These are phyloP conservation scores for Syrphus vitripennis DNA, from an alignment of 2,888 invertebrate species.

Conservation along the genomic window DNA sequence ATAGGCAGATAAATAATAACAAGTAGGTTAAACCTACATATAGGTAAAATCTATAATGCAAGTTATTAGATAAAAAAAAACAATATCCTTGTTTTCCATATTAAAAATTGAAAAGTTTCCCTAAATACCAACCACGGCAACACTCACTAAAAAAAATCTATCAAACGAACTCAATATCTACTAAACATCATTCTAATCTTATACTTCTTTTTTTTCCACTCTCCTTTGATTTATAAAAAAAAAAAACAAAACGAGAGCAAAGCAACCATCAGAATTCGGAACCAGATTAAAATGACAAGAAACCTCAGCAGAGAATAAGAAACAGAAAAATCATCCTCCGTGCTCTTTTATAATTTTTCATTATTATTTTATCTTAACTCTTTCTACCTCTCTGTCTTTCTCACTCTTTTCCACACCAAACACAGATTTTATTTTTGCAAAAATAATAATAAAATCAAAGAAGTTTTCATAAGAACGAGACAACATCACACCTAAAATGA, in stretches of 20 bases:
- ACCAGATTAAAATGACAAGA: conserved; percentile 46
- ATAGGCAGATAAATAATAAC: no score
- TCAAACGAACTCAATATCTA: not conserved
- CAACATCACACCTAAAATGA: conserved; percentile 39
- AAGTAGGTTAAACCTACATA: no score
- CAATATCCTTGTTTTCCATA: no score
- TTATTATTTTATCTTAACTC: not conserved
- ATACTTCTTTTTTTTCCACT: not conserved
- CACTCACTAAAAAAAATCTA: not conserved
- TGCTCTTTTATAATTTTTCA: conserved; percentile 44
- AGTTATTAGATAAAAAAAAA: no score
- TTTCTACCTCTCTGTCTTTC: not conserved
- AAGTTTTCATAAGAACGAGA: conserved; percentile 35
- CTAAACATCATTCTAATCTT: not conserved
- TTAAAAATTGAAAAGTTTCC: no score
- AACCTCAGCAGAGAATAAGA: conserved; percentile 1
- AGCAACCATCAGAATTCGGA: not conserved
- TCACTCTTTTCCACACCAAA: conserved; percentile 5
- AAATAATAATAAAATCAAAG: not conserved
- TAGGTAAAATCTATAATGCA: no score
- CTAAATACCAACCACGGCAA: not conserved
- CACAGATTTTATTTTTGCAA: not conserved
- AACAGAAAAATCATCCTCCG: conserved; percentile 20
- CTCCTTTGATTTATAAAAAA: not conserved
- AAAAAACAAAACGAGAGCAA: not conserved